Base-by-base conservation (phyloP, 2,113 vertebrate species). In the Macaca nemestrina region DNA sequence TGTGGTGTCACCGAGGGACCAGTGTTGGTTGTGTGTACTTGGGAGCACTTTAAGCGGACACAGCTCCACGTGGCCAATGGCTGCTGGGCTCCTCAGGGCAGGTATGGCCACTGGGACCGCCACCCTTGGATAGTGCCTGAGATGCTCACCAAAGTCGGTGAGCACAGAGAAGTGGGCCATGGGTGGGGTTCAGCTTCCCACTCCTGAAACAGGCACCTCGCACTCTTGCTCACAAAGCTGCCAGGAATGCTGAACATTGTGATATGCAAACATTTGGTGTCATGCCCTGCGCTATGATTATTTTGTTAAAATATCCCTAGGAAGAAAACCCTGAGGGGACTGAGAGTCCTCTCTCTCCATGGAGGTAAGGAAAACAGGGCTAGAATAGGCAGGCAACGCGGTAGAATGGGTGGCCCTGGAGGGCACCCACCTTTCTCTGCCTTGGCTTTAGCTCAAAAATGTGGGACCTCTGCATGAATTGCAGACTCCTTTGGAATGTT, bases 61-160 rank as follows among this genome's bases (percentile, higher is more conserved):
- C 16, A 32, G n/a, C 12, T 55, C 14, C 13, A 0, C 16, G 57
- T 6, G n/a, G n/a, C 79, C 7, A 38, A 55, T 52, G 80, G n/a
- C 83, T 40, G 16, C 48, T 40, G 23, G 12, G 50, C 27, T 76
- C 18, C 16, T 68, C 10, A 4, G 12, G 16, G 9, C 27, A 91
- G 45, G 76, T 3, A 0, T 23, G 8, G 35, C 22, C 30, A 27
- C 14, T 0, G 0, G 0, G 57, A 32, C 7, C 8, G 4, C 27
- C n/a, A n/a, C n/a, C 17, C 7, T 38, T 45, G 30, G 14, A n/a
- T 50, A 38, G 43, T 1, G 2, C 30, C 6, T 61, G 70, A 88
- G 43, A 6, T 12, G 12, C 7, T 6, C 20, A 9, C 70, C 38
- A 48, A 43, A 14, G 55, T 30, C 2, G 35, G 80, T 50, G 27